Base-by-base conservation (phyloP, 2,888 invertebrate genomes). In the Marronus borbonicus region DNA sequence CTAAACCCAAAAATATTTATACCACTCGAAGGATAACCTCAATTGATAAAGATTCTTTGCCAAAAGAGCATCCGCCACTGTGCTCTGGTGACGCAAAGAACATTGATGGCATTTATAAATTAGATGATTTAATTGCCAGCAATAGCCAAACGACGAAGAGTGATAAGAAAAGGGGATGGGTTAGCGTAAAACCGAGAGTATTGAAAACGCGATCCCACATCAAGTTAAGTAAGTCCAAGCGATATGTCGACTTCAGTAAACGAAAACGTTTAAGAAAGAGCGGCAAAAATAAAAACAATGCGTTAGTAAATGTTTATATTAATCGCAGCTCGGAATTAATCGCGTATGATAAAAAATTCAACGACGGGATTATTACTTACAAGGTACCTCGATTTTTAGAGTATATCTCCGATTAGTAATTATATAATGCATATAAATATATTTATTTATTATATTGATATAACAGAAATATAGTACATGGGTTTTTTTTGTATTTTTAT, bases 301-400 rank as follows among this genome's bases (percentile, higher is more conserved):
- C 52, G 17, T n/a, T 49, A 20, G 50, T 70, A 44, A 70, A 55
- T 55, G 49, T 64, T 17, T 62, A 20, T 39, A 70, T 70, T 70
- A 62, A 58, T 36, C 75, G 75, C 52, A 77, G 66, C 60, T 36
- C 68, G 3, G 76, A 79, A 49, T 72, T 76, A 58, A 68, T 79
- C 8, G 55, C 64, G 14, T 72, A 74, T 75, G 81, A 80, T 58
- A 62, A 68, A 36, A 76, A 68, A 28, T 79, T 44, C 70, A 52
- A 75, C 52, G 81, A 81, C 66, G 81, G 68, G n/a, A 76, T 81
- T 76, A 68, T 77, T 0, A 79, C 80, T 31, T 66, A 76, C 55
- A 80, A 80, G 76, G 58, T 79, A 52, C 79, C 80, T 1, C 70
- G 52, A 17, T 50, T 78, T 31, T 31, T 70, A 14, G 70, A 69